Evolutionary conservation across 2,888 invertebrate genomes (phyloP), one percentile per base, ranked within the genome.

Genomic region (Ophion slaviceki): DNA sequence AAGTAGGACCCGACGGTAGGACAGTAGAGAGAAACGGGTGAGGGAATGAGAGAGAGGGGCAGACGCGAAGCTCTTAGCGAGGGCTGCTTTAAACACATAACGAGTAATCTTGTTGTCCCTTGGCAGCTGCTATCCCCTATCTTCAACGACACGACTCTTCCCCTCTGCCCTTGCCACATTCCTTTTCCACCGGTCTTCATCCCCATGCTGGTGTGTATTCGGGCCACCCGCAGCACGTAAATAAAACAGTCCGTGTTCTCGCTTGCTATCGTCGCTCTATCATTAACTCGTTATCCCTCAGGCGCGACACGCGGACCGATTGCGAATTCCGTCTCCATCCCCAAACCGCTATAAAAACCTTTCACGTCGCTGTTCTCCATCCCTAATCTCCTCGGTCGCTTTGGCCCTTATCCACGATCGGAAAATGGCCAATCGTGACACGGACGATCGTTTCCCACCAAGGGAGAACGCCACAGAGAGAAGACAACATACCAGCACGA

Each of bases 81-180:
- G 87, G 89, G 87, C 87, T 89, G 88, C 88, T 90, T 89, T 89
- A 90, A 91, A 90, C 86, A 89, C 89, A 89, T 91, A 92, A 89
- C 86, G 89, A 89, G 89, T 91, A 92, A 92, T 92, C 89, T 89
- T 86, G 88, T 91, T 90, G 89, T 88, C 90, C 88, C 89, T 87
- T 66, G 72, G 83, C 86, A 80, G 85, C 85, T 80, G 79, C 74
- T 82, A 80, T 74, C 79, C 83, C 85, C 88, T 88, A 87, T 89
- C 89, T 47, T 89, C 83, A 82, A 84, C 85, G 84, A 82, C 84
- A 84, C 85, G 85, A 86, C 79, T 80, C 61, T 61, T 67, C 72
- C 62, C 32, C 75, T 32, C 47, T 14, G 17, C 4, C 47, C 66
- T 45, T 32, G 24, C 71, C 66, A 59, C 75, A 62, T 83, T 78